Evolutionary conservation across 2,888 invertebrate genomes (phyloP), one percentile per base, ranked within the genome.

Genomic region (Vanessa cardui): DNA sequence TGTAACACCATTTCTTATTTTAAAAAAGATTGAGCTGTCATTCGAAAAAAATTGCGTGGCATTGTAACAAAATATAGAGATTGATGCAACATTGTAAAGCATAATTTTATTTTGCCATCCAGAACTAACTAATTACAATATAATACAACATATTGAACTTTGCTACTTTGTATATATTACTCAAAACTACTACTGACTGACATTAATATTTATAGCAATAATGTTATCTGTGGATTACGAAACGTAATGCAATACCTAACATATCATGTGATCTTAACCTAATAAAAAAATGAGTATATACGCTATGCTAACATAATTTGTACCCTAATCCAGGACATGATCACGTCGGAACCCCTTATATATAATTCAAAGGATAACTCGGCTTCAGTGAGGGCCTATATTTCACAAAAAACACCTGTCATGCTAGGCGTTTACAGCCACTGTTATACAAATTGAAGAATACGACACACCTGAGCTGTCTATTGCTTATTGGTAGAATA

Each of bases 311-410:
- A 49, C 63, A 64, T 64, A 58, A 64, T 69, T 74, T 64, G 59
- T 66, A 66, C 64, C 72, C 71, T 75, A 73, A 75, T 73, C 70
- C 66, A 46, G 63, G 62, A 66, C 68, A 64, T 75, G 72, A 74
- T 76, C 75, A 73, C 73, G 58, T 62, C 62, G 71, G 64, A 75
- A 66, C 64, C 75, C 72, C 72, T 73, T 65, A 78, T 80, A 81
- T 80, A 83, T 81, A 83, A 84, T 83, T 83, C 78, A 83, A 73
- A 62, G 73, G 69, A 74, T 75, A 80, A 78, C 59, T 68, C 70
- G 45, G 39, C 60, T 77, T 73, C 72, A 74, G 63, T 70, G 75
- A 75, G 54, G 63, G 63, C 67, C 60, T 49, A 54, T 65, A 65
- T 71, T 64, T 67, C 62, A 65, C 65, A 64, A 64, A 66, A 70